phyloP scores from a whole-genome alignment of 2,888 invertebrate species.

The Trachelus iudaicus region DNA sequence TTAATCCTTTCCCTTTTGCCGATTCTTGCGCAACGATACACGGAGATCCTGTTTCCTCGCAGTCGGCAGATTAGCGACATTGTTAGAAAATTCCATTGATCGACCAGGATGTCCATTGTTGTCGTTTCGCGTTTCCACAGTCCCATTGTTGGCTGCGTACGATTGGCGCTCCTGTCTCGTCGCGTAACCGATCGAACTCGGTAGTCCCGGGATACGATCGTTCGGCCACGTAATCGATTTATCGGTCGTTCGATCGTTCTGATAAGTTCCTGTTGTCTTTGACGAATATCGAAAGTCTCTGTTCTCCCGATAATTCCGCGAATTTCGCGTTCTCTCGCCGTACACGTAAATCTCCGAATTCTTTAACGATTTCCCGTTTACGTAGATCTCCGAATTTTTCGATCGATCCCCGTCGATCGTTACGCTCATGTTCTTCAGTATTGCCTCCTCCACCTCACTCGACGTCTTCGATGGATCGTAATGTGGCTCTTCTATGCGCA shows the following conservation, averaged over 20 bases:
- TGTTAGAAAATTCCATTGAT: neutral
- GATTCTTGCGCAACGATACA: neutral
- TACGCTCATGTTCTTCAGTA: neutral
- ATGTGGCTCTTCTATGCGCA: neutral
- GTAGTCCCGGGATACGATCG: neutral
- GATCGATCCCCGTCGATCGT: neutral
- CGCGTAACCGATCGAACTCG: neutral
- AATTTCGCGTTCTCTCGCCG: neutral
- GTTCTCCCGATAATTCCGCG: neutral
- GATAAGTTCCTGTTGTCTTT: neutral
- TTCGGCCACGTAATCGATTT: neutral
- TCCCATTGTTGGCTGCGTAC: neutral
- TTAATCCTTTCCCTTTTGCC: neutral
- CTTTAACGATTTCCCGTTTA: neutral
- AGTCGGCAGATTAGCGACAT: neutral
- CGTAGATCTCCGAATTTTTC: neutral
- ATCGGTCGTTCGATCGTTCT: neutral
- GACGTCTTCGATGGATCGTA: neutral
- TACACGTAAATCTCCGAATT: neutral
- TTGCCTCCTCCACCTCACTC: neutral
- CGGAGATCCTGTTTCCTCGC: neutral
- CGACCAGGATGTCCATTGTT: neutral
- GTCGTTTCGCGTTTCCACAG: neutral
- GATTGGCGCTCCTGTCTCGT: neutral
- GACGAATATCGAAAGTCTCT: neutral